Evolutionary conservation across 2,888 invertebrate species (phyloP).

Genomic region (Nudaria mundana): DNA sequence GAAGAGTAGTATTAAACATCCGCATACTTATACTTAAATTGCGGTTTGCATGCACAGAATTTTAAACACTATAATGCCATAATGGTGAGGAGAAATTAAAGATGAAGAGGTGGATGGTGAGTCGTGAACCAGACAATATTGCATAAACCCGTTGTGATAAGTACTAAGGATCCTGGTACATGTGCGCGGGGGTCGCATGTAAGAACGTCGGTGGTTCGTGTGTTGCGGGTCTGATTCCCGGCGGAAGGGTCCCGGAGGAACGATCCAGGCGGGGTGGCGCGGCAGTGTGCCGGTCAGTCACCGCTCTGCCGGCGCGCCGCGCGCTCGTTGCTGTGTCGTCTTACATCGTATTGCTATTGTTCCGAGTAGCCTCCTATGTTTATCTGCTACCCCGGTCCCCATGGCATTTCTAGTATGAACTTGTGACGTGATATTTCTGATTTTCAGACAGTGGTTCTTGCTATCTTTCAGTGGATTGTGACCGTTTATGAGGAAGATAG

Average conservation of each 20-base stretch:
- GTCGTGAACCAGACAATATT: slow-evolving; percentile 22
- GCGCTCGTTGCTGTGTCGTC: slow-evolving; percentile 56
- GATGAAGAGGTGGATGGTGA: slow-evolving; percentile 15
- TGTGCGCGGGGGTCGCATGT: slow-evolving; percentile 49
- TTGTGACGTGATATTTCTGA: slow-evolving; percentile 54
- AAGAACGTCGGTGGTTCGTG: slow-evolving; percentile 38
- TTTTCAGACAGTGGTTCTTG: slow-evolving; percentile 47
- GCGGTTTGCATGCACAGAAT: slow-evolving; percentile 30
- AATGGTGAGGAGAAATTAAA: slow-evolving; percentile 15
- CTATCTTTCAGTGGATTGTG: slow-evolving; percentile 61
- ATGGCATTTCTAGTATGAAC: slow-evolving; percentile 60
- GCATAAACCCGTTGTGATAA: slow-evolving; percentile 39
- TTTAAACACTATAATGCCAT: slow-evolving; percentile 22
- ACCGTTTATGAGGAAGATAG: slow-evolving; percentile 64
- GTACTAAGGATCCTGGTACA: slow-evolving; percentile 43
- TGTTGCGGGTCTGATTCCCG: slow-evolving; percentile 63
- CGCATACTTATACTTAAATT: slow-evolving; percentile 29
- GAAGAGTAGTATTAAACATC: slow-evolving; percentile 28
- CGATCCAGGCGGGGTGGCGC: slow-evolving; percentile 70
- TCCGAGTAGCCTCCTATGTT: slow-evolving; percentile 56
- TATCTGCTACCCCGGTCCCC: slow-evolving; percentile 59
- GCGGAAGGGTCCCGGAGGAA: slow-evolving; percentile 75
- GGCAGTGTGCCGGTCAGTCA: slow-evolving; percentile 80
- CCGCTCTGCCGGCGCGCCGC: slow-evolving; percentile 74
- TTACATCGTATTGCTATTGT: slow-evolving; percentile 49